Conservation (phyloP, 2,888 invertebrate genomes). For the Noctua janthina region DNA sequence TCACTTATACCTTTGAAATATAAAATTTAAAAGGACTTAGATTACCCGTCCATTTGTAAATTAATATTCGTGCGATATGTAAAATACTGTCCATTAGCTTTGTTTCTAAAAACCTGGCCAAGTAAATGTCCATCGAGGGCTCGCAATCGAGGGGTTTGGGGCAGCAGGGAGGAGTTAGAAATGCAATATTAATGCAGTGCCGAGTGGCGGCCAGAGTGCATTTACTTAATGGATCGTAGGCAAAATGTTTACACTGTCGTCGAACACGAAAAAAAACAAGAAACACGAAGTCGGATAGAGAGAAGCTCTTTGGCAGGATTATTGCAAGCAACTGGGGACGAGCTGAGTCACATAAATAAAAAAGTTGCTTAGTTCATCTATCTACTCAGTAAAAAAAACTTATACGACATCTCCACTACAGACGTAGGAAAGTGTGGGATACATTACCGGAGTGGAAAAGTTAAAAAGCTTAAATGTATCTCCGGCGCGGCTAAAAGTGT, state of each 20-base stretch:
- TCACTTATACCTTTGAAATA: background rate
- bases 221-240: constrained; percentile 89
- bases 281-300: constrained; percentile 77
- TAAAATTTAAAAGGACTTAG: constrained; percentile 20
- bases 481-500: constrained; percentile 90
- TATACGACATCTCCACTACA: constrained; percentile 85
- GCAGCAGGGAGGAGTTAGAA: constrained; percentile 83
- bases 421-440: constrained; percentile 86
- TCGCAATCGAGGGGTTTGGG: constrained; percentile 72
- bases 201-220: constrained; percentile 87
- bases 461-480: constrained; percentile 91
- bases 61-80: constrained; percentile 52
- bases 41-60: constrained; percentile 38
- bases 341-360: constrained; percentile 83
- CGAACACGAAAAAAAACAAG: constrained; percentile 80
- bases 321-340: constrained; percentile 80
- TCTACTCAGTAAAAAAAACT: constrained; percentile 80
- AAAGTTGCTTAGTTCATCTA: constrained; percentile 81
- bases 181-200: constrained; percentile 92
- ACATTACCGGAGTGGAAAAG: constrained; percentile 91
- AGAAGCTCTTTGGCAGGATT: constrained; percentile 84
- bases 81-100: constrained; percentile 71
- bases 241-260: constrained; percentile 87
- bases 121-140: constrained; percentile 71
- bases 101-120: constrained; percentile 72